Conservation (phyloP, 2,888 invertebrate species). For the Drosophila nr. perissopoda region DNA sequence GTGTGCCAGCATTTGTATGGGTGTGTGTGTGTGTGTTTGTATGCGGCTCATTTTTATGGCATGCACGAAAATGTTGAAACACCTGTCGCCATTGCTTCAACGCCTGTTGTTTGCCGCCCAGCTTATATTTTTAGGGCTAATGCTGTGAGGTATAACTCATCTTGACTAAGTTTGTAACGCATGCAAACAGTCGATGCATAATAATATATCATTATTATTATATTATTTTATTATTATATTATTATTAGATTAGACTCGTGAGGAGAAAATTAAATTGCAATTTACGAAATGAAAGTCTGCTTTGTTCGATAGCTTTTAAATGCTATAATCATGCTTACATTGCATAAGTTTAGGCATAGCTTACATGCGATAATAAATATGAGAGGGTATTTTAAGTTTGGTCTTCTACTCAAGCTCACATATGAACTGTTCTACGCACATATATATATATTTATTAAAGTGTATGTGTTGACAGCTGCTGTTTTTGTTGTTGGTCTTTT, state of each 20-base stretch:
- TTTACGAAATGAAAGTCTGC: no score
- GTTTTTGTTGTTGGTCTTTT: constrained; percentile 24
- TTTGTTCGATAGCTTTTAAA: no score
- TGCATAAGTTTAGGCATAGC: not conserved
- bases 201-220: not conserved
- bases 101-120: constrained; percentile 27
- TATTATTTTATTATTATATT: not conserved
- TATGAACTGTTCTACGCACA: not conserved
- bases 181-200: not conserved
- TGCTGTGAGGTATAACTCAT: not conserved
- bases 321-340: no score
- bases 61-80: constrained; percentile 70
- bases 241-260: not conserved
- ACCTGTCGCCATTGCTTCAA: constrained; percentile 65
- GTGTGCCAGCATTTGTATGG: constrained; percentile 18
- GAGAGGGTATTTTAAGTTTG: not conserved
- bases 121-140: constrained; percentile 3
- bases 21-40: constrained; percentile 9
- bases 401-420: not conserved
- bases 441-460: constrained; percentile 11
- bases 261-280: not conserved
- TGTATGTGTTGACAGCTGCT: constrained; percentile 37
- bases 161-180: not conserved
- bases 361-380: not conserved
- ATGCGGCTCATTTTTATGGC: constrained; percentile 68